Base-by-base conservation (phyloP, 2,113 vertebrate species). In the Mionectes macconnelli region DNA sequence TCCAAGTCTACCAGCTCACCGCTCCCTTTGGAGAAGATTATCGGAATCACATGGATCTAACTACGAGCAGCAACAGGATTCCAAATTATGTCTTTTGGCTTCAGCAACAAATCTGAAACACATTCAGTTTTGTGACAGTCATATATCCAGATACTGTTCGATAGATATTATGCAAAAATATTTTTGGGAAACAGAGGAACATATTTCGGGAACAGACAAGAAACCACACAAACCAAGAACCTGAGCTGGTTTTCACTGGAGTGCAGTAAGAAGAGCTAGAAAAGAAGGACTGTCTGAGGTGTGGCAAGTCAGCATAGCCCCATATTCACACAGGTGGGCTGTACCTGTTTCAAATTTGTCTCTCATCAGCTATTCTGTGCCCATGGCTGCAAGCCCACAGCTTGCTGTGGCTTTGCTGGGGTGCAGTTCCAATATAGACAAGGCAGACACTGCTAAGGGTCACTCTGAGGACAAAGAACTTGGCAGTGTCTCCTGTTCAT, bases 271-370 rank as follows among this genome's bases (percentile, higher is more conserved):
- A 64, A n/a, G 17, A 75, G n/a, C 42, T 60, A 12, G 24, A n/a
- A 74, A 67, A 21, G 40, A 62, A 64, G 52, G 52, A 24, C 6
- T 50, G 31, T 10, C 25, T 8, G 28, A 62, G 55, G 30, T 14
- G 21, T 24, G 33, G 8, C 52, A 57, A 84, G 28, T 19, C 37
- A 40, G 63, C 56, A 37, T 0, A 52, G 52, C 22, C 49, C 45
- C 28, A 3, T 3, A 14, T 0, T 0, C n/a, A 30, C 40, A 39
- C 2, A 28, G 9, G 2, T 19, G 47, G 20, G 22, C 68, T 84
- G 22, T n/a, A 50, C 52, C 60, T 55, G 8, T n/a, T 66, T 42
- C 83, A 47, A 0, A 14, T 4, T 24, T 35, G 22, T 33, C 45
- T 78, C 67, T 77, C 3, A 20, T 64, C 68, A 84, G 68, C 73